Evolutionary conservation across 2,113 vertebrate species (phyloP).

Genomic region (Dissostichus mawsoni): DNA sequence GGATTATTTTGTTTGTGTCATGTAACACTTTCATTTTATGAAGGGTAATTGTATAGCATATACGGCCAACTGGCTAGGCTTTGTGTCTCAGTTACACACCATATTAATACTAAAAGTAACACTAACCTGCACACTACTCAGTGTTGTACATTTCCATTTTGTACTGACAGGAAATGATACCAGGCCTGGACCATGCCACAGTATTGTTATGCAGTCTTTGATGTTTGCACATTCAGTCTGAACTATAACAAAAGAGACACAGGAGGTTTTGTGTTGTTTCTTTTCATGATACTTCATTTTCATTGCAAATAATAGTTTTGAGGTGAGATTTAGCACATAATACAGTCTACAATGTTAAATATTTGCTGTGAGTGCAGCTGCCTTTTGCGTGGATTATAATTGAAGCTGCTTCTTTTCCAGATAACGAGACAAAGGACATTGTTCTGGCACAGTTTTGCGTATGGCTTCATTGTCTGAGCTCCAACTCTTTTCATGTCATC

Average conservation of each 20-base stretch:
- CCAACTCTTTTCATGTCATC: slow-evolving; percentile 27
- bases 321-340: background rate
- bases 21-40: background rate
- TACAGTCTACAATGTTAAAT: background rate
- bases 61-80: background rate
- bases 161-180: slow-evolving; percentile 29
- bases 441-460: slow-evolving; percentile 50
- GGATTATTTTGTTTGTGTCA: background rate
- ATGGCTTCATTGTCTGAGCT: slow-evolving; percentile 48
- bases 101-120: background rate
- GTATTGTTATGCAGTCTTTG: slow-evolving; percentile 23
- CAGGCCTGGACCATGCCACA: background rate
- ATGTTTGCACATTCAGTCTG: background rate
- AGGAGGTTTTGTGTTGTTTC: slow-evolving; percentile 21
- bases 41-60: background rate
- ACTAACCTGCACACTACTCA: too few relatives aligned
- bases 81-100: background rate
- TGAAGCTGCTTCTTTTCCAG: slow-evolving; percentile 39
- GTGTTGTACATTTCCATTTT: background rate
- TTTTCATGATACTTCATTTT: background rate
- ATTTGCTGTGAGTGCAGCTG: slow-evolving; percentile 18
- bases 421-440: slow-evolving; percentile 59
- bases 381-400: slow-evolving; percentile 28
- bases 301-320: background rate
- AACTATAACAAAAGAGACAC: background rate